phyloP scores from a whole-genome alignment of 1,140 invertebrate species.

The Teleopsis dalmanni region DNA sequence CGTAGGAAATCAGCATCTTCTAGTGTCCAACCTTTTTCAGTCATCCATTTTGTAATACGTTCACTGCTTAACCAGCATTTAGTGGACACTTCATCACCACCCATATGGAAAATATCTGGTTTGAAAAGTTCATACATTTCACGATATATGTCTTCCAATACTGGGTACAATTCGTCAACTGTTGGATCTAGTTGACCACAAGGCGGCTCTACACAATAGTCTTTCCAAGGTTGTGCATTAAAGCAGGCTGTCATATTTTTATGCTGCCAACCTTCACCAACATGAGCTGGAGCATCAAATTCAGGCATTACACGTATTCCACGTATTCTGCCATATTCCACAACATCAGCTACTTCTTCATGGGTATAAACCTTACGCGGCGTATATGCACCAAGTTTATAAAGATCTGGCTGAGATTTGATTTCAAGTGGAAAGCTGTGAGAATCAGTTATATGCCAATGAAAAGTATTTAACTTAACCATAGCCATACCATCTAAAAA shows the following conservation, averaged over 20 bases:
- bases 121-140: constrained; percentile 57
- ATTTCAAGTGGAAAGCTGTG: constrained; percentile 77
- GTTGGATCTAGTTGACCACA: constrained; percentile 80
- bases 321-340: constrained; percentile 61
- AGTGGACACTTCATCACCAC: constrained; percentile 73
- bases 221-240: constrained; percentile 66
- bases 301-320: constrained; percentile 75
- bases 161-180: constrained; percentile 63
- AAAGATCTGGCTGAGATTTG: constrained; percentile 58
- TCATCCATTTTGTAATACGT: constrained; percentile 64
- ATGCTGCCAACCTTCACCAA: constrained; percentile 79
- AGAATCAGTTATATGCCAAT: constrained; percentile 86
- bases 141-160: constrained; percentile 60
- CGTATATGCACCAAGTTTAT: constrained; percentile 65
- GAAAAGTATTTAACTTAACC: constrained; percentile 77
- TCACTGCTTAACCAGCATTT: constrained; percentile 69
- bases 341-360: constrained; percentile 51
- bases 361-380: constrained; percentile 55
- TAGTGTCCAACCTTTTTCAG: constrained; percentile 49
- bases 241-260: constrained; percentile 58
- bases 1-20: constrained; percentile 58
- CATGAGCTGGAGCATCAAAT: constrained; percentile 81
- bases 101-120: constrained; percentile 81
- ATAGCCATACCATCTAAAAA: constrained; percentile 64
- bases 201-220: constrained; percentile 75